Conservation (phyloP, 2,797 vertebrate genomes). For the Gila robusta region DNA sequence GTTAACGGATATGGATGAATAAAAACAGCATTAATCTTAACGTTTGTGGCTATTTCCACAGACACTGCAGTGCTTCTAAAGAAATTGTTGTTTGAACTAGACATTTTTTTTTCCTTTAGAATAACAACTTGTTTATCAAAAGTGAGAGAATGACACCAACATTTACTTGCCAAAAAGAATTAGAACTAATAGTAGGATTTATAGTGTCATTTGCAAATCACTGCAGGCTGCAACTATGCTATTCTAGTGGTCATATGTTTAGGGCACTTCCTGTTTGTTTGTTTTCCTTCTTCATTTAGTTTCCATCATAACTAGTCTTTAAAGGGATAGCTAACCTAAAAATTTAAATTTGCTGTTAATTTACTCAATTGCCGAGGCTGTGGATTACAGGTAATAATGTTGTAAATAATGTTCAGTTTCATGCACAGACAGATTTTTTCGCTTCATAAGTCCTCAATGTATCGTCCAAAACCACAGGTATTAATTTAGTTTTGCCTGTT, state of each 20-base stretch:
- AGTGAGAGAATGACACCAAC: not conserved
- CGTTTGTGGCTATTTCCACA: conserved; percentile 20
- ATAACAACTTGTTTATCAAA: conserved; percentile 27
- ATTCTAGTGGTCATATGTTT: conserved; percentile 3
- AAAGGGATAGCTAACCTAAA: not conserved
- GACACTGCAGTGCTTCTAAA: conserved; percentile 1
- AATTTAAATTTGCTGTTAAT: too few species aligned
- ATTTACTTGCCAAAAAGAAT: conserved; percentile 5
- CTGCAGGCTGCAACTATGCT: not conserved
- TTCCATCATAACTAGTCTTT: not conserved
- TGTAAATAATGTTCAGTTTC: too few species aligned
- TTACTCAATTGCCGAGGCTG: too few species aligned
- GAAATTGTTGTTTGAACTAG: conserved; percentile 9
- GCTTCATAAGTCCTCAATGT: too few species aligned
- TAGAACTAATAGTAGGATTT: conserved; percentile 1
- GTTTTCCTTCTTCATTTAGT: not conserved
- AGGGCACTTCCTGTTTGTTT: not conserved
- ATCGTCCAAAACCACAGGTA: too few species aligned
- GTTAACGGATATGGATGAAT: conserved; percentile 64
- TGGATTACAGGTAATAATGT: too few species aligned
- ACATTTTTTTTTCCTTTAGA: not conserved
- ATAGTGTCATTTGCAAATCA: not conserved
- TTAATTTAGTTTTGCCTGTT: too few species aligned
- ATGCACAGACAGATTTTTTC: too few species aligned
- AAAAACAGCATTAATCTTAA: conserved; percentile 44